Base-by-base conservation (phyloP, 2,113 vertebrate species). In the Hemiscyllium ocellatum region DNA sequence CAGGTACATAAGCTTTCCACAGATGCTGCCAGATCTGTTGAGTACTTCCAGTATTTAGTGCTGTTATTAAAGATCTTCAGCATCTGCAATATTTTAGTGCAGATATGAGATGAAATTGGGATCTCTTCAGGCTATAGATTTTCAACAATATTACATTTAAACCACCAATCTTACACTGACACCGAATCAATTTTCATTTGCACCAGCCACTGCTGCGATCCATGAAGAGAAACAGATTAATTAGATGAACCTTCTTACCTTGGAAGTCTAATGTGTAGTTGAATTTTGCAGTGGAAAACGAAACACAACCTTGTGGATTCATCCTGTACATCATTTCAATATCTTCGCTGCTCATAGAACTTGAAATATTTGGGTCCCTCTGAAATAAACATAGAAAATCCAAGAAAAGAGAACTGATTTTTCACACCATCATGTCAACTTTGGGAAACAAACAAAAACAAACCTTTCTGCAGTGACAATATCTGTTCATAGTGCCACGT, bases 261-360 rank as follows among this genome's bases (percentile, higher is more conserved):
- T 98, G 97, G 96, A 99, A 99, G 97, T 99, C 98, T 96, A 99
- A 97, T 7, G 96, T 97, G 97, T 99, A 99, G 96, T 98, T 99
- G 97, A 99, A 99, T 97, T 99, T 99, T 95, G 98, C 97, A 85
- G 99, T 99, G 96, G 98, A 98, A 97, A 99, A 99, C 95, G 98
- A 98, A 97, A 99, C 97, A 95, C 98, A 98, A 29, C 98, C 98
- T 20, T 96, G 97, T 29, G 98, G 98, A 96, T 99, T 98, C 96
- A 98, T 97, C 97, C 96, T 98, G 97, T 98, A 99, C 97, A 98
- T 98, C 96, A 97, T 98, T 96, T 99, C 99, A 94, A 99, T 99
- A 97, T 99, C 98, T 97, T 99, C 98, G 96, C 98, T 99, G 96
- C 98, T 99, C 96, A 99, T 97, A 66, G 98, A 98, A 97, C 98